Conservation (phyloP, 1,140 invertebrate genomes). For the Pachypeltis micranthus region DNA sequence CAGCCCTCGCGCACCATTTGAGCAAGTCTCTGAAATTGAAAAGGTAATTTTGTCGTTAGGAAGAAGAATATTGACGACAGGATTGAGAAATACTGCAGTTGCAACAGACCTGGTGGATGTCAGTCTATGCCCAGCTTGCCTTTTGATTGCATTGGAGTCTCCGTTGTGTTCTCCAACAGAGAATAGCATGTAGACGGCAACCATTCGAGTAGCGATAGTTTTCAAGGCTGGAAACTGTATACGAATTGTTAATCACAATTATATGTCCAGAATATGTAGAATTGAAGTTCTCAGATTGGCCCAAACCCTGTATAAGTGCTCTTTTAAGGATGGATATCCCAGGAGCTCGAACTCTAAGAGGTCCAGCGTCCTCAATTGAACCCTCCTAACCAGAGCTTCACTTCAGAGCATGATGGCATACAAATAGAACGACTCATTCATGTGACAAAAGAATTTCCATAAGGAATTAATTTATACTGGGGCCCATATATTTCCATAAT, state of each 20-base stretch:
- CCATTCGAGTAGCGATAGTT: conserved; percentile 62
- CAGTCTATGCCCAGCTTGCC: conserved; percentile 41
- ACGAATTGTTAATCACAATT: no score
- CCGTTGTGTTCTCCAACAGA: conserved; percentile 51
- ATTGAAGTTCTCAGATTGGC: no score
- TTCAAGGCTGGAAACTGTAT: conserved; percentile 54
- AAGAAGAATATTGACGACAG: neutral
- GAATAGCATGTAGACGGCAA: conserved; percentile 74
- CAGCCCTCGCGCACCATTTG: conserved; percentile 77
- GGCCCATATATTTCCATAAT: no score
- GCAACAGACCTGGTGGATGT: conserved; percentile 45
- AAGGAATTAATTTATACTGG: no score
- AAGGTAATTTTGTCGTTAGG: neutral
- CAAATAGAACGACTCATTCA: no score
- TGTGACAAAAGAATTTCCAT: no score
- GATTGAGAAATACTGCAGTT: neutral
- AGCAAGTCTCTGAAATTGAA: conserved; percentile 61
- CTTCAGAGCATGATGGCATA: no score
- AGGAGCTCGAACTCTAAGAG: no score
- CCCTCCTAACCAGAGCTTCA: no score
- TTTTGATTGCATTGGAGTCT: conserved; percentile 32
- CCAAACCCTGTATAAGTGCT: no score
- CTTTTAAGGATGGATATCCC: no score
- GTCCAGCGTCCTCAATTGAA: no score
- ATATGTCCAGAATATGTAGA: neutral